Evolutionary conservation across 2,797 vertebrate species (phyloP).

Genomic region (Antrozous pallidus): DNA sequence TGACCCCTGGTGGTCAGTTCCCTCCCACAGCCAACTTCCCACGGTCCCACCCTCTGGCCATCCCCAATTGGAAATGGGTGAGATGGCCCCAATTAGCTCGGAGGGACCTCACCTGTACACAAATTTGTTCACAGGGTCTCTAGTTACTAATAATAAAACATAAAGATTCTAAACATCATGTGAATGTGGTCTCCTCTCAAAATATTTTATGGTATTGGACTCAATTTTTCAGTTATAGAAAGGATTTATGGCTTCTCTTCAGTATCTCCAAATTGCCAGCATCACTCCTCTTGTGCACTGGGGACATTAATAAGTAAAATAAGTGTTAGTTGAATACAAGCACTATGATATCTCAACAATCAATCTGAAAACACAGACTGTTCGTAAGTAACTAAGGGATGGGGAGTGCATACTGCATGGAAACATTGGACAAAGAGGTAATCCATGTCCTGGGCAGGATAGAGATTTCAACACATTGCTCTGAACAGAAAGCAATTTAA

Average conservation of each 20-base stretch:
- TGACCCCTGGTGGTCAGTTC: too few relatives aligned
- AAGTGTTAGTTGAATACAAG: background rate
- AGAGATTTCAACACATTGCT: background rate
- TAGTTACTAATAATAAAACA: background rate
- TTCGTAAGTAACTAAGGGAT: background rate
- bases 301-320: background rate
- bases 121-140: too few relatives aligned
- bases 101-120: too few relatives aligned
- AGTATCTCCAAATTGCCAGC: background rate
- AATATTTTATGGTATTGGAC: background rate
- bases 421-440: background rate
- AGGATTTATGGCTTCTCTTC: background rate
- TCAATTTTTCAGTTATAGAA: background rate
- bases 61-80: too few relatives aligned
- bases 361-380: background rate
- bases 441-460: too few relatives aligned
- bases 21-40: too few relatives aligned
- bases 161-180: background rate
- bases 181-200: background rate
- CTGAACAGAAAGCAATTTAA: background rate
- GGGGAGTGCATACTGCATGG: background rate
- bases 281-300: background rate
- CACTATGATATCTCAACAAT: background rate
- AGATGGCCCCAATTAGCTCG: too few relatives aligned
- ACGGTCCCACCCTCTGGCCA: rapidly evolving